These are phyloP conservation scores for Hypomesus transpacificus DNA, from an alignment of 2,113 vertebrate species.

Conservation along the genomic window DNA sequence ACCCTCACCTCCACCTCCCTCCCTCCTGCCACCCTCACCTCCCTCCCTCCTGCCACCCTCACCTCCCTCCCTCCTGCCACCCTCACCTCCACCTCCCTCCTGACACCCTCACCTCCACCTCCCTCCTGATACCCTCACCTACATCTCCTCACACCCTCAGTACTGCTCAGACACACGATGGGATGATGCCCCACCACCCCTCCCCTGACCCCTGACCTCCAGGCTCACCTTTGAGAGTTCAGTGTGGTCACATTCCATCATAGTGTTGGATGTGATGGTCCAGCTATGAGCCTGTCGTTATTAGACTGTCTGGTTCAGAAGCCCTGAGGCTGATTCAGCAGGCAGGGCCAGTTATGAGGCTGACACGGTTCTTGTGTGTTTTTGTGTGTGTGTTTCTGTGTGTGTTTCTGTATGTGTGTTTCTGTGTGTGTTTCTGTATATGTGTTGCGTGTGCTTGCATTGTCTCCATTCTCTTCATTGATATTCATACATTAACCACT, in stretches of 20 bases:
- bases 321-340: background rate
- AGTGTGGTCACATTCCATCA: slow-evolving; percentile 12
- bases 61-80: no score
- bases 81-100: no score
- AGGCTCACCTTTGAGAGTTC: background rate
- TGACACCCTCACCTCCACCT: background rate
- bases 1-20: no score
- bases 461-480: background rate
- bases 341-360: background rate
- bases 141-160: background rate
- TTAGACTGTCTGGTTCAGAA: background rate
- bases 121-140: background rate
- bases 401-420: background rate
- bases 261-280: background rate
- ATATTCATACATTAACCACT: background rate
- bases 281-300: no score
- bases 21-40: no score
- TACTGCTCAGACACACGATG: no score
- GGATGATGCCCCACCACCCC: no score
- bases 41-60: no score
- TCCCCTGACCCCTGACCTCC: slow-evolving; percentile 11
- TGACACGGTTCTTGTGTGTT: background rate
- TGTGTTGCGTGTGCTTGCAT: background rate
- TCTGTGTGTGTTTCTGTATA: background rate
- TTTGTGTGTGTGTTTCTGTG: slow-evolving; percentile 3